phyloP scores from a whole-genome alignment of 2,888 invertebrate species.

The Lycia hirtaria region DNA sequence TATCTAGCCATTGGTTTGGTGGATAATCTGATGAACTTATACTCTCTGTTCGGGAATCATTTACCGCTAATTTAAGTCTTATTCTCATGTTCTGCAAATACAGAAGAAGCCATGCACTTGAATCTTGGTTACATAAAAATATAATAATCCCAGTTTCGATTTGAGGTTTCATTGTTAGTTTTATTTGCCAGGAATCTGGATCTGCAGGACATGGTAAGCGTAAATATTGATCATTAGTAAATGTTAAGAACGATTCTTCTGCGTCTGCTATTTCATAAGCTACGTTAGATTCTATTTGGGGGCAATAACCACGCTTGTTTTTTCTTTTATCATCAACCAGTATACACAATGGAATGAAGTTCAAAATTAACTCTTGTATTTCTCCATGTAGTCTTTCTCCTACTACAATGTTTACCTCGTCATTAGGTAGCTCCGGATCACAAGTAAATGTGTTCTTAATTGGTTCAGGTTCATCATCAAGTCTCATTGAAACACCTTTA shows the following conservation, averaged over 20 bases:
- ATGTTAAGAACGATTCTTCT: conserved; percentile 68
- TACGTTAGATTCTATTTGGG: conserved; percentile 65
- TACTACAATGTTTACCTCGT: conserved; percentile 65
- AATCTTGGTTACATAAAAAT: conserved; percentile 58
- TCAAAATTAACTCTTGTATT: conserved; percentile 75
- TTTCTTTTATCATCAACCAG: conserved; percentile 45
- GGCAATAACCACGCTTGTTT: conserved; percentile 52
- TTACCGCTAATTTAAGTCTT: conserved; percentile 63
- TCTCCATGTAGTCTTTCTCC: conserved; percentile 78
- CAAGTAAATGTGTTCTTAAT: conserved; percentile 67
- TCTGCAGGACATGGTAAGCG: conserved; percentile 69
- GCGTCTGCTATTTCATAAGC: conserved; percentile 68
- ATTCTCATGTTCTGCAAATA: conserved; percentile 69
- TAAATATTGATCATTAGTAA: conserved; percentile 67
- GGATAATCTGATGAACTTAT: conserved; percentile 66
- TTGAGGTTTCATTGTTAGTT: conserved; percentile 69
- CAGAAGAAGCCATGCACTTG: conserved; percentile 63
- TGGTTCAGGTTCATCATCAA: conserved; percentile 65
- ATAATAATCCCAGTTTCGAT: conserved; percentile 66
- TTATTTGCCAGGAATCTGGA: conserved; percentile 68
- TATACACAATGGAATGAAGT: conserved; percentile 72
- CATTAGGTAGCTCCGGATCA: conserved; percentile 68
- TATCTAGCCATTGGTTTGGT: conserved; percentile 72
- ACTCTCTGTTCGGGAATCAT: conserved; percentile 60
- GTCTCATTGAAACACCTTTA: conserved; percentile 64